A percentile compares a stretch with the other conserved stretches of the same genome.
Evolutionary conservation across 2,113 vertebrate species (phyloP).

Genomic region (Paedocypris sp.): DNA sequence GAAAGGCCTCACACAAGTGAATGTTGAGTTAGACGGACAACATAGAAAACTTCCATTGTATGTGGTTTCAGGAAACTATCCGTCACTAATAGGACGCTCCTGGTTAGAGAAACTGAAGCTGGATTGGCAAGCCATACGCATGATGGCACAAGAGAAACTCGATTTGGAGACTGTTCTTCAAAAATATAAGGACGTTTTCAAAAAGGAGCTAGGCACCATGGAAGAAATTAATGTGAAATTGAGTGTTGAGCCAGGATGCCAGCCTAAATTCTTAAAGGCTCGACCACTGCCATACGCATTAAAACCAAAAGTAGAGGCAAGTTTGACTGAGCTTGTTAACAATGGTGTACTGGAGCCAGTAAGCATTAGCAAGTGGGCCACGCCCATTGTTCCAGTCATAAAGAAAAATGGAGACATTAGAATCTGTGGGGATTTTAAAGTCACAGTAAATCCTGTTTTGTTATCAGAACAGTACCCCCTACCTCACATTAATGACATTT

Average conservation of each 20-base stretch:
- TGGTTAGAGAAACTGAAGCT: neutral
- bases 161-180: neutral
- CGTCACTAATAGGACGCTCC: neutral
- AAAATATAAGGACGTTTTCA: too few species aligned
- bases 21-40: neutral
- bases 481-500: conserved; percentile 4
- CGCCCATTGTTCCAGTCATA: neutral
- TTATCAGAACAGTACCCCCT: neutral
- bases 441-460: neutral
- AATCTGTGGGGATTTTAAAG: neutral
- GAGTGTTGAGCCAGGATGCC: neutral
- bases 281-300: neutral
- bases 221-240: neutral
- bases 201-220: too few species aligned
- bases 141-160: neutral
- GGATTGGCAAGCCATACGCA: neutral
- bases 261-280: neutral
- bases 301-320: neutral
- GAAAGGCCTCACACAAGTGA: neutral
- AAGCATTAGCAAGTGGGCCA: neutral
- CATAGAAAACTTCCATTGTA: neutral
- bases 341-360: neutral
- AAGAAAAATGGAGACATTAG: neutral
- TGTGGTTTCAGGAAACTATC: neutral
- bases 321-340: neutral